Evolutionary conservation across 2,888 invertebrate species (phyloP).

Genomic region (Tricholauxania praeusta): DNA sequence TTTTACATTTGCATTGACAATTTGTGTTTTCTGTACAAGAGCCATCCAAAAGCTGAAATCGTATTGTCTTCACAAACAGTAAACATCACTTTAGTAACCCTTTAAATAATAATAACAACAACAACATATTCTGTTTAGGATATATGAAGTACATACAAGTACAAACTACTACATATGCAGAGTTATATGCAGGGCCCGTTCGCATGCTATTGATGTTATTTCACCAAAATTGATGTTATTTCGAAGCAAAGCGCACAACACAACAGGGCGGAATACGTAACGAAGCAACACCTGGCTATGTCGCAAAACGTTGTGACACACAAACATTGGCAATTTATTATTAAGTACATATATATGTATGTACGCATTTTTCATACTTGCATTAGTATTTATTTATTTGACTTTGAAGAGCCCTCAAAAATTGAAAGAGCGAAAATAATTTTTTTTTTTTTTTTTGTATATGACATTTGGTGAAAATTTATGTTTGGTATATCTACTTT

Average conservation of each 20-base stretch:
- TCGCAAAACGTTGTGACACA: conserved; percentile 15
- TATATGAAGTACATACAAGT: conserved; percentile 2
- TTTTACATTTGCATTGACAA: no score
- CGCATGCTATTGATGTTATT: conserved; percentile 21
- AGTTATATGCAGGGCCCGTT: neutral
- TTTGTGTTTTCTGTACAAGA: no score
- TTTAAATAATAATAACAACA: neutral
- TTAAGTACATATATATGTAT: conserved; percentile 11
- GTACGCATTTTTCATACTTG: neutral
- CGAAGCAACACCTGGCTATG: conserved; percentile 31
- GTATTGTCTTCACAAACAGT: conserved; percentile 17
- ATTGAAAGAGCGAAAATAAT: no score
- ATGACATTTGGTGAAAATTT: conserved; percentile 15
- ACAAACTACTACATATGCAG: neutral
- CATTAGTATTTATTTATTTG: conserved; percentile 10
- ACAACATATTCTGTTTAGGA: neutral
- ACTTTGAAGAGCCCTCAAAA: conserved; percentile 11
- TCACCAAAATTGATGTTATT: conserved; percentile 14
- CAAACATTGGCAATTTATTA: neutral
- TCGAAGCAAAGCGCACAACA: neutral
- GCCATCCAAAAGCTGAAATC: neutral
- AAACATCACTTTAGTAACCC: conserved; percentile 8
- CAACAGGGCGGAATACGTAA: conserved; percentile 14
- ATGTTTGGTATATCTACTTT: neutral
- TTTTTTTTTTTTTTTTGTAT: neutral